A percentile compares a stretch with the other conserved stretches of the same genome.
Evolutionary conservation across 2,113 vertebrate species (phyloP).

Genomic region (Morone chrysops): DNA sequence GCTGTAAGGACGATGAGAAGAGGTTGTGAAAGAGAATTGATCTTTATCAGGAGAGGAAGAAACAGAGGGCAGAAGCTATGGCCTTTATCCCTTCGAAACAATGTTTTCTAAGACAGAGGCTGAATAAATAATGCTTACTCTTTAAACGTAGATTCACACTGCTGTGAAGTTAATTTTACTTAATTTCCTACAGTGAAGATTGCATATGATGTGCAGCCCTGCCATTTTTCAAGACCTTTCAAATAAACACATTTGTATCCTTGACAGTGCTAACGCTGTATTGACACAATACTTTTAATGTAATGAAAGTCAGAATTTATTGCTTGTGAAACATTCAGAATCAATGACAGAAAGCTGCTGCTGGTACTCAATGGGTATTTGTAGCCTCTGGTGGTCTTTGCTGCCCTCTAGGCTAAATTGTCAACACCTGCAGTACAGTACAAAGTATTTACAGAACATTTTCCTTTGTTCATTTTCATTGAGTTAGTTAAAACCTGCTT

Average conservation of each 20-base stretch:
- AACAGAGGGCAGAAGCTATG: neutral
- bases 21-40: neutral
- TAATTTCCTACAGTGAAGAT: neutral
- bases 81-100: neutral
- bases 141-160: neutral
- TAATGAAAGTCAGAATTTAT: neutral
- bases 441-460: neutral
- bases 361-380: neutral
- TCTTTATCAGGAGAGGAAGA: neutral
- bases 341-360: neutral
- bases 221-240: neutral
- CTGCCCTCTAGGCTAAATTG: conserved; percentile 47
- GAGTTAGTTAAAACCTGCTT: no score
- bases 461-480: neutral
- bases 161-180: neutral
- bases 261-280: neutral
- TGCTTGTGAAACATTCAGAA: neutral
- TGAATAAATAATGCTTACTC: neutral
- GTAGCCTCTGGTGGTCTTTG: conserved; percentile 13
- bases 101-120: neutral
- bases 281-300: neutral
- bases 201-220: neutral
- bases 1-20: neutral
- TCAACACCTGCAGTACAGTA: neutral
- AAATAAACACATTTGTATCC: neutral